Evolutionary conservation across 2,888 invertebrate species (phyloP).

Genomic region (Melinaea menophilus): DNA sequence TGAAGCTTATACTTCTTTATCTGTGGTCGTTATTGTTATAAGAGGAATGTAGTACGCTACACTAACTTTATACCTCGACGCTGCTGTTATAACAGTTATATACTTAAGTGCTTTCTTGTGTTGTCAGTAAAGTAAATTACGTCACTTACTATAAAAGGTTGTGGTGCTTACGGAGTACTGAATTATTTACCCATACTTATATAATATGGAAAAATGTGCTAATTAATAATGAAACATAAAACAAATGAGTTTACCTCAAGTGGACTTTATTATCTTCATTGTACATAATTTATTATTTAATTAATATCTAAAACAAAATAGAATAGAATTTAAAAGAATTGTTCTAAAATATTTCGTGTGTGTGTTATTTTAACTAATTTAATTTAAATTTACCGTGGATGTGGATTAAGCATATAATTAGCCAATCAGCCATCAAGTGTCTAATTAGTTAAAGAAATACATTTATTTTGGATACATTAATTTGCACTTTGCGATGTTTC

Average conservation of each 20-base stretch:
- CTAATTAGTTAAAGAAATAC: neutral
- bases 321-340: too few species aligned
- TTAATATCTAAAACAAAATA: too few species aligned
- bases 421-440: neutral
- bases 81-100: neutral
- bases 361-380: too few species aligned
- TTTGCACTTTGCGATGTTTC: too few species aligned
- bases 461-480: neutral
- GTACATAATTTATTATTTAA: too few species aligned
- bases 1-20: neutral
- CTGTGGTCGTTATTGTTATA: neutral
- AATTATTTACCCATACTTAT: neutral
- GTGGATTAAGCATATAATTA: neutral
- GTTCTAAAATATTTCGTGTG: too few species aligned
- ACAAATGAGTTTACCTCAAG: too few species aligned
- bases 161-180: slow-evolving; percentile 6
- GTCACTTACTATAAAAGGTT: slow-evolving; percentile 19
- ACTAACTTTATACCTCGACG: neutral
- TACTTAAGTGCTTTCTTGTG: slow-evolving; percentile 31
- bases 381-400: too few species aligned
- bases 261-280: too few species aligned
- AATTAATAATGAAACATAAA: too few species aligned
- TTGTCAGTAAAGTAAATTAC: slow-evolving; percentile 21
- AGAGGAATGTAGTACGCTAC: neutral
- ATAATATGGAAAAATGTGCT: neutral